These are phyloP conservation scores for Papilio gigon DNA, from an alignment of 2,888 invertebrate species.

Conservation along the genomic window DNA sequence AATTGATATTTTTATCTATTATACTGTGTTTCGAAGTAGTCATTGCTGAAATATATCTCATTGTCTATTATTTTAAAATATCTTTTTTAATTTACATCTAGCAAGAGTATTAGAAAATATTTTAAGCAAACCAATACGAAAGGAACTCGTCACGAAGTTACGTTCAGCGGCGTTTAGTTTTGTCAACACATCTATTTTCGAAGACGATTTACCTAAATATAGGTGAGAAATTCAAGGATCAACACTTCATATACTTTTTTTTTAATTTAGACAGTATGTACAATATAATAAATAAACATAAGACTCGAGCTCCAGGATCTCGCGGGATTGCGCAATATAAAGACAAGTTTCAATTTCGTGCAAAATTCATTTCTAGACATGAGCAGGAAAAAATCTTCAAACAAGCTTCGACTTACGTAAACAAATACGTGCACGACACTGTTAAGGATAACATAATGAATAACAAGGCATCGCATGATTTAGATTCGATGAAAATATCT, in stretches of 20 bases:
- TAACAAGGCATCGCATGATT: constrained; percentile 47
- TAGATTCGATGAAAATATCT: constrained; percentile 49
- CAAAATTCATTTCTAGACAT: constrained; percentile 45
- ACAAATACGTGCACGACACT: constrained; percentile 47
- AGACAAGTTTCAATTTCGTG: neutral
- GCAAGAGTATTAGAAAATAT: constrained; percentile 54
- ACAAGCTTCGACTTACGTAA: constrained; percentile 46
- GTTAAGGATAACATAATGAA: constrained; percentile 50
- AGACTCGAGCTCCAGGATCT: neutral
- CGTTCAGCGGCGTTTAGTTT: constrained; percentile 57
- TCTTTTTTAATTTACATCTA: constrained; percentile 41
- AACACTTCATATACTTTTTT: neutral
- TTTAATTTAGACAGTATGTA: too few relatives aligned
- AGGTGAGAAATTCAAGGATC: constrained; percentile 52
- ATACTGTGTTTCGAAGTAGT: neutral
- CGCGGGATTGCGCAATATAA: neutral
- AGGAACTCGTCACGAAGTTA: constrained; percentile 58
- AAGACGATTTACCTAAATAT: constrained; percentile 46
- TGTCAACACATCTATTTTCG: constrained; percentile 61
- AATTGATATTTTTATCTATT: neutral
- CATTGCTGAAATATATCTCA: too few relatives aligned
- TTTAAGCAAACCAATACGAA: constrained; percentile 53
- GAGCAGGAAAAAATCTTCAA: constrained; percentile 55
- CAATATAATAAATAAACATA: neutral
- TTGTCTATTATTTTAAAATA: neutral